phyloP scores from a whole-genome alignment of 2,797 vertebrate species.

The Chloroceryle inda region DNA sequence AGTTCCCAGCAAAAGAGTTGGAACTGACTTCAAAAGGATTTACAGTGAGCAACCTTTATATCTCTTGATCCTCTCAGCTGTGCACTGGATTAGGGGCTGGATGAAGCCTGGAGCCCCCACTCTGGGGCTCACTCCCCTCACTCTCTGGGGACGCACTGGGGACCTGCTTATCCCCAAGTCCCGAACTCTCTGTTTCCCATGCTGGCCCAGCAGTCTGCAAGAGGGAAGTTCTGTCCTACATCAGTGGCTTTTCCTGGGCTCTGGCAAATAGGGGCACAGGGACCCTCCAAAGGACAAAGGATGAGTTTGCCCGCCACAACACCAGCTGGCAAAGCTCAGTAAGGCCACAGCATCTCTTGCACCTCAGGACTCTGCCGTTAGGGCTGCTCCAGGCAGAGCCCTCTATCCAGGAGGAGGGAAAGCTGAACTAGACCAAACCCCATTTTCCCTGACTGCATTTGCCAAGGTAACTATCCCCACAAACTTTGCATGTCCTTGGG shows the following conservation, averaged over 20 bases:
- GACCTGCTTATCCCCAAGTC: neutral
- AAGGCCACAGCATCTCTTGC: neutral
- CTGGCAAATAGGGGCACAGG: neutral
- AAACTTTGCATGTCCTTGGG: neutral
- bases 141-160: neutral
- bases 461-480: neutral
- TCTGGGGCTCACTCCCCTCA: accelerated
- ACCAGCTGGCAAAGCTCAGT: neutral
- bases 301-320: neutral
- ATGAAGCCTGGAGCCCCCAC: neutral
- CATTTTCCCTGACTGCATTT: neutral
- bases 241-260: neutral
- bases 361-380: neutral
- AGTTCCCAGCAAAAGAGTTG: conserved; percentile 59
- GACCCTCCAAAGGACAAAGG: neutral
- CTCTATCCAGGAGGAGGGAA: neutral
- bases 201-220: neutral
- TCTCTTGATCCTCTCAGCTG: conserved; percentile 68
- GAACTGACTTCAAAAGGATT: conserved; percentile 69
- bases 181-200: neutral
- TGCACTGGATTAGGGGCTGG: conserved; percentile 47
- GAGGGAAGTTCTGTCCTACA: neutral
- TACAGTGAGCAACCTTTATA: conserved; percentile 60
- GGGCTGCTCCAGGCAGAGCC: neutral
- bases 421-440: neutral